Base-by-base conservation (phyloP, 2,888 invertebrate species). In the Baronia brevicornis region DNA sequence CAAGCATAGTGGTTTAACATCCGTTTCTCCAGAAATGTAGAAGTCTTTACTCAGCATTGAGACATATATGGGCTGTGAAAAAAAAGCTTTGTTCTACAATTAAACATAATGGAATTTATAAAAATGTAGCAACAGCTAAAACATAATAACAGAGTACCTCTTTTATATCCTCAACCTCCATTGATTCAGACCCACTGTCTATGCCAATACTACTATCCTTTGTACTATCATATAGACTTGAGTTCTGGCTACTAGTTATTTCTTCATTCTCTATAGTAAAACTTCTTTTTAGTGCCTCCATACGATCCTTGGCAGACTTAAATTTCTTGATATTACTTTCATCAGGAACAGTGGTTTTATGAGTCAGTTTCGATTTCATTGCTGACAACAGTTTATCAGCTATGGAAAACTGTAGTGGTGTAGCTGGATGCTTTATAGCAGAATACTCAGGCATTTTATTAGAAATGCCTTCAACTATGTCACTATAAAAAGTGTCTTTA, bases 331-430 rank as follows among this genome's bases (percentile, higher is more conserved):
- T 22, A 20, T 42, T 46, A 3, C 37, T 30, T 8, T 52, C 54
- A n/a, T 72, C 70, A 18, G 62, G 66, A 15, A 48, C 35, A 2
- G 57, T 43, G 6, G 51, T 54, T 50, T 70, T 77, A 27, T 69
- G 69, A 1, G 62, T 61, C 17, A 84, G 42, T 33, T 75, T 82
- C 0, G 80, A 79, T 48, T 84, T 84, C 2, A 84, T 82, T 1
- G 80, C 79, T 0, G 78, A 77, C 12, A 84, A 62, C 12, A 84
- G 53, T 48, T 82, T 77, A 36, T 65, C 80, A 1, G 84, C 84
- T 54, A 80, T 74, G 0, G 73, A 78, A 46, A 82, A 84, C 51
- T 84, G 84, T 5, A 84, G 84, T 0, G 84, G 84, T 0, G 82
- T 84, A 0, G 70, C 60, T 0, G 82, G 82, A 45, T 80, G 80